Conservation (phyloP, 2,888 invertebrate genomes). For the Phoronis australis region DNA sequence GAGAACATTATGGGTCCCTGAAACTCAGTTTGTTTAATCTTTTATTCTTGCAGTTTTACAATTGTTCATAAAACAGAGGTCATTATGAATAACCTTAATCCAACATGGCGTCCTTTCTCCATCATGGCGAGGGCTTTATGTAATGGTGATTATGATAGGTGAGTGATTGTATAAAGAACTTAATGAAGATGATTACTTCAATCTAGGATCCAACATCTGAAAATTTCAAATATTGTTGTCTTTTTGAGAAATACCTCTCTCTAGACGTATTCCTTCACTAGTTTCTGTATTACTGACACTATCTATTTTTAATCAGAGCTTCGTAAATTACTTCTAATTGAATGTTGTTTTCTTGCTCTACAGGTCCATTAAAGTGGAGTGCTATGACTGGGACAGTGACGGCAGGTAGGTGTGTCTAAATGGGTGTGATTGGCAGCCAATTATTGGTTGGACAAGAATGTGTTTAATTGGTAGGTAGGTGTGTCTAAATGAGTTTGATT, state of each 20-base stretch:
- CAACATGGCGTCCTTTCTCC: constrained; percentile 57
- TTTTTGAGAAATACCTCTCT: not conserved
- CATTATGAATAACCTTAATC: constrained; percentile 56
- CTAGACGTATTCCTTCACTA: not conserved
- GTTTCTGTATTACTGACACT: too few relatives aligned
- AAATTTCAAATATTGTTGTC: not conserved
- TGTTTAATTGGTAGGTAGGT: constrained; percentile 54
- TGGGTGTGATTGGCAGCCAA: not conserved
- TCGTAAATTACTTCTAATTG: too few relatives aligned
- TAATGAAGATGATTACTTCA: too few relatives aligned
- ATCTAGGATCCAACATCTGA: too few relatives aligned
- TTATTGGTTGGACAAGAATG: too few relatives aligned
- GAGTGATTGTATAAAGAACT: too few relatives aligned
- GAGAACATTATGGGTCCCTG: too few relatives aligned
- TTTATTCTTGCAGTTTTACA: constrained; percentile 47
- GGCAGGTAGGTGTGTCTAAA: constrained; percentile 44
- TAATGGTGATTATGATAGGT: constrained; percentile 56
- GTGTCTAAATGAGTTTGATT: not conserved
- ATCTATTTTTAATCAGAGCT: too few relatives aligned
- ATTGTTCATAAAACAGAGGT: constrained; percentile 59
- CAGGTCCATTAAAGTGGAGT: constrained; percentile 56
- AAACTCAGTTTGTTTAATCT: too few relatives aligned
- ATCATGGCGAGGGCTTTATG: constrained; percentile 55
- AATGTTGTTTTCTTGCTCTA: constrained; percentile 12
- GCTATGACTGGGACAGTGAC: constrained; percentile 56